Base-by-base conservation (phyloP, 1,140 invertebrate genomes). In the Cotesia chilonis region DNA sequence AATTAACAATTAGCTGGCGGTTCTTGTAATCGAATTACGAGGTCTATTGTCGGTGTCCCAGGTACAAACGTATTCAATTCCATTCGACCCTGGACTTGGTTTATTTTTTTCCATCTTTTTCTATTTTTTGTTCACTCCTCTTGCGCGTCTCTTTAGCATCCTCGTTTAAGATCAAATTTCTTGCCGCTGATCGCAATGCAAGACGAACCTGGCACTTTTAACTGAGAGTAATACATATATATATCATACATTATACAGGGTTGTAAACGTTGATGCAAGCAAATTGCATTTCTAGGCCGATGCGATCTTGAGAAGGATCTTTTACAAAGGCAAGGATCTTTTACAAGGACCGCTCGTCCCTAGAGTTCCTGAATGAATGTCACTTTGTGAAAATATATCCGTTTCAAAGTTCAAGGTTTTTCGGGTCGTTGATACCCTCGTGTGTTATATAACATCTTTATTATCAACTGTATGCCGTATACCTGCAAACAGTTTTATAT, bases 1-100 rank as follows among this genome's bases (percentile, higher is more conserved):
- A 87, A 87, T 87, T 87, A 86, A 86, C 85, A 87, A 87, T 87
- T 87, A 87, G 84, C 84, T 81, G 84, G 85, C 85, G 85, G 85
- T 86, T 80, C 85, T 86, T 87, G 85, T 87, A 87, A 87, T 87
- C 85, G 83, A 87, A 87, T 86, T 87, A 87, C 85, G 79, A 70
- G 76, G 76, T 65, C 80, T 74, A 85, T 85, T 87, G 85, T 86
- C 85, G 84, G 85, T 78, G 35, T 72, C 72, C 78, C 83, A 83
- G 82, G 84, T 85, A 86, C 85, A 86, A 84, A 83, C 83, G 82
- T 87, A 87, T 87, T 86, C 80, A 83, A 72, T 87, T 87, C 81
- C 84, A 78, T 74, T 72, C 57, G 68, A 72, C 75, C 77, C 57
- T 68, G 37, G 65, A 59, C 47, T 52, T 57, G 35, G 12, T 35